Base-by-base conservation (phyloP, 2,113 vertebrate genomes). In the Ranitomeya imitator region DNA sequence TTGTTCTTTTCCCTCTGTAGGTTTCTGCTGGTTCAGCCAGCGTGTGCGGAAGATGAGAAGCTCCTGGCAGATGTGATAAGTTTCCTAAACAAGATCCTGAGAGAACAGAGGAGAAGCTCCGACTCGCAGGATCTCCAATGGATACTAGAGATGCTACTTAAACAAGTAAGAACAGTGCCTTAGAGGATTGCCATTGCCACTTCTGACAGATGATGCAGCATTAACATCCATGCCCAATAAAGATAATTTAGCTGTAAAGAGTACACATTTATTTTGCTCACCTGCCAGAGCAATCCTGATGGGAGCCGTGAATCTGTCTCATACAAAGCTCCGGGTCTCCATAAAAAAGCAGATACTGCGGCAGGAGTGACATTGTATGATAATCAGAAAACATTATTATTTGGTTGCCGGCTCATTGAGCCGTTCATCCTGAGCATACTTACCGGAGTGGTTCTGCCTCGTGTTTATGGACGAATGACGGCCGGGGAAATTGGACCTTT, bases 11-110 rank as follows among this genome's bases (percentile, higher is more conserved):
- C 92, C 60, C 55, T 0, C 89, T 87, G 0, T 31, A 99, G 98
- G 92, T 99, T 99, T 95, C 93, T 99, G 71, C 97, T 97, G 91
- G 97, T 99, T 80, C 94, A 95, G 92, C 98, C 98, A 90, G 96
- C 97, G 79, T 96, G 96, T 89, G 88, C 86, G 7, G 96, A 99
- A 88, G 98, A 99, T 91, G 97, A 99, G 93, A 97, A 96, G 90
- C 95, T 99, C 88, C 93, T 99, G 21, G 95, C 96, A 90, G 97
- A 96, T 89, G 93, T 99, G 45, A 80, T 99, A 92, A 95, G 93
- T 88, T 98, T 99, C 94, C 92, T 99, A 90, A 97, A 95, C 90
- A 95, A 94, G 87, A 94, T 96, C 89, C 94, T 97, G 89, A 95
- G 92, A 89, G 95, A 95, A 31, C 94, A 94, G 85, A 94, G 90